Conservation (phyloP, 2,888 invertebrate species). For the Acleris cristana region DNA sequence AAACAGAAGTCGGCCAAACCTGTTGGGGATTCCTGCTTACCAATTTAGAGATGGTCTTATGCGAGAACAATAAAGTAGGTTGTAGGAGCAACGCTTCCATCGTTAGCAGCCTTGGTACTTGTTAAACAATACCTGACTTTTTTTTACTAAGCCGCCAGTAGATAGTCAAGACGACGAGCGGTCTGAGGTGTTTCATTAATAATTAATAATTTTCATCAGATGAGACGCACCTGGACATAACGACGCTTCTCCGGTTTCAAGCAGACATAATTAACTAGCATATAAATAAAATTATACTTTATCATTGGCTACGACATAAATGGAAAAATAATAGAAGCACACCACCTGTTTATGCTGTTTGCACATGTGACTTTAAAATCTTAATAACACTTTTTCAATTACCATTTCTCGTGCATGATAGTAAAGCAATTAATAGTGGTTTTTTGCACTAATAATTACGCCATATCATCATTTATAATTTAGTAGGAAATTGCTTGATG, state of each 20-base stretch:
- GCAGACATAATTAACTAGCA: conserved; percentile 30
- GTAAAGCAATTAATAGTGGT: no score
- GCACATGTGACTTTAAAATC: conserved; percentile 15
- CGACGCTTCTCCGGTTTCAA: conserved; percentile 46
- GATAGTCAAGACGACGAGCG: conserved; percentile 46
- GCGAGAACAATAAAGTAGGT: neutral
- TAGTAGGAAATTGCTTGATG: no score
- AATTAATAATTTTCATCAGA: conserved; percentile 42
- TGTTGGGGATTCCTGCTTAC: no score
- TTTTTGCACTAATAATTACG: no score
- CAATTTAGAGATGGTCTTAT: neutral
- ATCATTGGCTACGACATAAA: conserved; percentile 28
- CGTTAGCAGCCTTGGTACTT: neutral
- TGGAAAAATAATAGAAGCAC: conserved; percentile 23
- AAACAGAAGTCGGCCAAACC: neutral
- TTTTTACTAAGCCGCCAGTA: conserved; percentile 38
- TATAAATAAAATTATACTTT: conserved; percentile 36
- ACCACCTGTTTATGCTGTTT: conserved; percentile 28
- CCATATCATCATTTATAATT: no score
- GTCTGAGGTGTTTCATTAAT: conserved; percentile 47
- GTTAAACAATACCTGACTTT: neutral
- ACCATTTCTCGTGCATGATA: neutral
- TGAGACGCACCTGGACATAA: conserved; percentile 45
- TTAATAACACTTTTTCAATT: conserved; percentile 8
- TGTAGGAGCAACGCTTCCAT: neutral